Evolutionary conservation across 2,113 vertebrate genomes (phyloP).

Genomic region (Sphaerodactylus townsendi): DNA sequence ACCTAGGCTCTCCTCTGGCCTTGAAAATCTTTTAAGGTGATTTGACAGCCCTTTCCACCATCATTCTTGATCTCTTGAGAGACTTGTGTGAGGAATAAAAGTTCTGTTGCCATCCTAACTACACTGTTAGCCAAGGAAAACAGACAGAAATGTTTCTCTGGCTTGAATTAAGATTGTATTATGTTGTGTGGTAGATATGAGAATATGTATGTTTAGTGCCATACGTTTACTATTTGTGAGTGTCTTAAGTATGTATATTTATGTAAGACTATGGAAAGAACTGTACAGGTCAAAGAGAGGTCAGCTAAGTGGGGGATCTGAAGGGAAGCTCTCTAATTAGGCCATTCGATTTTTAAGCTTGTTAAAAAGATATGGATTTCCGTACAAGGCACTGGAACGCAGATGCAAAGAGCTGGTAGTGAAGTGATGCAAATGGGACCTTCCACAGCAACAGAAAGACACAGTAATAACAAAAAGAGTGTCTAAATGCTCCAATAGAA

Average conservation of each 20-base stretch:
- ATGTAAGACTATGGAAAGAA: not conserved
- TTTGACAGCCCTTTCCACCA: too few relatives aligned
- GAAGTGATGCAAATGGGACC: too few relatives aligned
- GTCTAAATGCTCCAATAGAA: slow-evolving; percentile 16
- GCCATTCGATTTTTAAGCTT: not conserved
- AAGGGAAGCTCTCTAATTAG: not conserved
- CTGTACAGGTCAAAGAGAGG: not conserved
- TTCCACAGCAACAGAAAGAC: not conserved
- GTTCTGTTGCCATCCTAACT: not conserved
- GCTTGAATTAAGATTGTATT: slow-evolving; percentile 43
- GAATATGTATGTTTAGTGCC: slow-evolving; percentile 24
- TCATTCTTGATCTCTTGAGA: not conserved
- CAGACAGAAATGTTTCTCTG: not conserved
- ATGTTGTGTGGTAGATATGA: slow-evolving; percentile 54
- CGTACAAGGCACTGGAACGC: not conserved
- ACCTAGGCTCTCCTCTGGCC: too few relatives aligned
- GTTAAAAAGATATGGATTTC: not conserved
- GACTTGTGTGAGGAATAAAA: not conserved
- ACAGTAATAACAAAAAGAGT: not conserved
- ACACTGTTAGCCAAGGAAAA: not conserved
- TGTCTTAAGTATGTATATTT: slow-evolving; percentile 45
- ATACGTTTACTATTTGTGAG: not conserved
- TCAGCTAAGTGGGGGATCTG: not conserved
- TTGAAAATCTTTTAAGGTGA: too few relatives aligned
- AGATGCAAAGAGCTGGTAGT: not conserved